Conservation (phyloP, 2,113 vertebrate species). For the Lanius ludovicianus region DNA sequence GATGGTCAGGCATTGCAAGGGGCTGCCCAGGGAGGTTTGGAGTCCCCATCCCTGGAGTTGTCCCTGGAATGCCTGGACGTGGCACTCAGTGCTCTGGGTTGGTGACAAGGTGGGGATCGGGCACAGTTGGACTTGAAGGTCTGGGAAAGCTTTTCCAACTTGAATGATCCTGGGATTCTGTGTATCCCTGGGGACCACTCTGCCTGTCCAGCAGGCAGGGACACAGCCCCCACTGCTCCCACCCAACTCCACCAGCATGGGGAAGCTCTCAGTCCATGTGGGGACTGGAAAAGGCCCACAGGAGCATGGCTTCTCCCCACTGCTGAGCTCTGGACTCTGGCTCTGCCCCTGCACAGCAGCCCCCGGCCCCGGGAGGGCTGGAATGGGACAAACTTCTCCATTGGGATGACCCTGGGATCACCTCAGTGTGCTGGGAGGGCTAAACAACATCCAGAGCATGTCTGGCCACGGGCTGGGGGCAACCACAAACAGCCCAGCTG, state of each 20-base stretch:
- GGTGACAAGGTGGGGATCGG: not conserved
- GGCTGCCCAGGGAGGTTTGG: not conserved
- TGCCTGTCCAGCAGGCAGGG: not conserved
- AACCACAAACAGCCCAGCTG: accelerated
- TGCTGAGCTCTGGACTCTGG: not conserved
- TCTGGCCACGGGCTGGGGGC: accelerated
- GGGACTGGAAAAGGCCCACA: not conserved
- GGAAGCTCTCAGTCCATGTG: accelerated
- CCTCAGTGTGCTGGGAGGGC: not conserved
- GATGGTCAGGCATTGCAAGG: not conserved
- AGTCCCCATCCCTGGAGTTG: not conserved
- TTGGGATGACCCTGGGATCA: not conserved
- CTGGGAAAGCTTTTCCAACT: not conserved
- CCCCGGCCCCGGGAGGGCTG: accelerated
- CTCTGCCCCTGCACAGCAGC: not conserved
- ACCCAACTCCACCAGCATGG: accelerated
- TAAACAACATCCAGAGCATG: not conserved
- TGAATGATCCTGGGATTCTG: not conserved
- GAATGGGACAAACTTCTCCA: accelerated
- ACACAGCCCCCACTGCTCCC: not conserved
- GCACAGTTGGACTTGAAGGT: not conserved
- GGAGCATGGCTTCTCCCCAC: not conserved
- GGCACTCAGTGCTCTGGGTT: not conserved
- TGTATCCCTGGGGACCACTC: not conserved
- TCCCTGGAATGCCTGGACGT: accelerated